Percentiles rank a stretch among this genome's conserved stretches.
phyloP scores from a whole-genome alignment of 2,888 invertebrate genomes.

The Drosophila paramelanica region DNA sequence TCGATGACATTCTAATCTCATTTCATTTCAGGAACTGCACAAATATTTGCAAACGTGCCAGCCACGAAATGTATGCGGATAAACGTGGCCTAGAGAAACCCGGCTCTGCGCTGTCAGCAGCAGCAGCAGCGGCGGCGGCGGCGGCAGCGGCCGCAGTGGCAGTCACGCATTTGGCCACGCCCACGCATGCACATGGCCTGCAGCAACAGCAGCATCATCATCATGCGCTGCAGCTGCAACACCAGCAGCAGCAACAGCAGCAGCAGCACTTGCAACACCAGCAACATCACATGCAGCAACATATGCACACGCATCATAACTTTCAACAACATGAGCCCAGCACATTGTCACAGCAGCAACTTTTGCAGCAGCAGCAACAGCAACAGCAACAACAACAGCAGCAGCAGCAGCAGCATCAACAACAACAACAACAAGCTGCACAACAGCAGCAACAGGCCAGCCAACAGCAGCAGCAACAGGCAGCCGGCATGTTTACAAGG shows the following conservation, averaged over 20 bases:
- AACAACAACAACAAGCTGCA: slow-evolving; percentile 47
- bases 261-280: slow-evolving; percentile 68
- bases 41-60: slow-evolving; percentile 70
- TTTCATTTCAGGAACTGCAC: slow-evolving; percentile 56
- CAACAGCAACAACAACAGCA: slow-evolving; percentile 56
- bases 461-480: slow-evolving; percentile 65
- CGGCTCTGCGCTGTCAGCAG: slow-evolving; percentile 54
- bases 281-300: slow-evolving; percentile 68
- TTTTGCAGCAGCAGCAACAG: slow-evolving; percentile 72
- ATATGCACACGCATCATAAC: slow-evolving; percentile 73
- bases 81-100: slow-evolving; percentile 73
- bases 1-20: slow-evolving; percentile 29
- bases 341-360: slow-evolving; percentile 66
- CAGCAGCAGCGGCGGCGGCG: slow-evolving; percentile 41
- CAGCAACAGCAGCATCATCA: slow-evolving; percentile 62
- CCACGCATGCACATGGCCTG: slow-evolving; percentile 61
- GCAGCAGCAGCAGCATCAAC: slow-evolving; percentile 55
- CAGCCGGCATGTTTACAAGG: slow-evolving; percentile 78
- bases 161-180: slow-evolving; percentile 58
- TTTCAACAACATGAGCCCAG: slow-evolving; percentile 68
- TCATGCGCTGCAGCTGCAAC: slow-evolving; percentile 57
- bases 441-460: slow-evolving; percentile 53
- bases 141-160: slow-evolving; percentile 54
- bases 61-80: slow-evolving; percentile 72
- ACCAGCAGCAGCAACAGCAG: slow-evolving; percentile 66